Base-by-base conservation (phyloP, 2,113 vertebrate genomes). In the Epinephelus fuscoguttatus region DNA sequence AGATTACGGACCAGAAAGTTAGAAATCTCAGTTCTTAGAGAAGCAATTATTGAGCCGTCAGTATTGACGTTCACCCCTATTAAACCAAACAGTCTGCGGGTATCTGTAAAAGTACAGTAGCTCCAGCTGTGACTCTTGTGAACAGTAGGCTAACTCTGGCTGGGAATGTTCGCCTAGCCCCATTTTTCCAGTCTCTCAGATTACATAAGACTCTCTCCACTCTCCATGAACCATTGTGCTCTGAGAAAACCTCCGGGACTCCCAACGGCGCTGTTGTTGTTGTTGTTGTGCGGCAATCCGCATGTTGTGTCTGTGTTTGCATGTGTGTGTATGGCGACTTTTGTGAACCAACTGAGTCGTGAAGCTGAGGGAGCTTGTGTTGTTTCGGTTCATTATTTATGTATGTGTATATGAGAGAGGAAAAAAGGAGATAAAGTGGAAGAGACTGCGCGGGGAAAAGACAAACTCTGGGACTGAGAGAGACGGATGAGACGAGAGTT, bases 141-240 rank as follows among this genome's bases (percentile, higher is more conserved):
- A 14, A n/a, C 49, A 15, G 49, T 55, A 15, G 59, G 53, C 47
- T 42, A 15, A 23, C 61, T 55, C 66, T 30, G 71, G 69, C 62
- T 47, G 66, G 76, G 75, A 45, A 19, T 42, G 13, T 70, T 71
- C 2, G 37, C 66, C 71, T 60, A 21, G 21, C 33, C 30, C 33
- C 13, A 9, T 72, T 72, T 62, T 70, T 2, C 45, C 23, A 33
- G 57, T 42, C 59, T 77, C 52, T 84, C 50, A 70, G 80, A 88
- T 87, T 87, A 78, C 88, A 70, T 87, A 52, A 93, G 64, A 70
- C 45, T 75, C 75, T 80, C 77, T 88, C 78, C 25, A 42, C 75
- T 80, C 77, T 88, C 78, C 25, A 42, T 88, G 77, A 84, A 86
- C 83, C 47, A 37, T n/a, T 53, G 42, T 45, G 68, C 75, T 90